Percentiles rank a stretch among this genome's conserved stretches.
These are phyloP conservation scores for Tribolium freemani DNA, from an alignment of 2,888 invertebrate species.

Conservation along the genomic window DNA sequence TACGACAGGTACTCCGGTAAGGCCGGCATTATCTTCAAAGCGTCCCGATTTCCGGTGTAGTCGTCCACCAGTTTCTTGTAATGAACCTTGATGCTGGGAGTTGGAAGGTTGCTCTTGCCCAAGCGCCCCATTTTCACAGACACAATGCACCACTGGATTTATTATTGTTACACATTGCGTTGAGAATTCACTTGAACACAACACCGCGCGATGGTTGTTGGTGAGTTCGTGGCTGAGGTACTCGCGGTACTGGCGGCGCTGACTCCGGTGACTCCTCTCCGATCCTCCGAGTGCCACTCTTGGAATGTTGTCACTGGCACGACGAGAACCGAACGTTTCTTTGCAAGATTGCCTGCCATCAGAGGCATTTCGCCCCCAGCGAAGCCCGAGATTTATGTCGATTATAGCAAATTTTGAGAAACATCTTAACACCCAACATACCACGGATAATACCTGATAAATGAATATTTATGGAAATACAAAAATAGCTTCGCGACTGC, in stretches of 20 bases:
- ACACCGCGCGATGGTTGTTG: constrained; percentile 5
- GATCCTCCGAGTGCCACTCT: constrained; percentile 51
- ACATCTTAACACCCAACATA: not conserved
- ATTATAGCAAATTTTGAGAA: not conserved
- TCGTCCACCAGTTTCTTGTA: constrained; percentile 74
- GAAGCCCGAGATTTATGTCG: not conserved
- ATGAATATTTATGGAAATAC: not conserved
- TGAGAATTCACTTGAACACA: not conserved
- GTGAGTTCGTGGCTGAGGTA: constrained; percentile 43
- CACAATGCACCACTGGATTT: constrained; percentile 25
- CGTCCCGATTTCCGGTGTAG: constrained; percentile 64
- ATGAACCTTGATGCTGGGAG: constrained; percentile 72
- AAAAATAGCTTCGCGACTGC: not conserved
- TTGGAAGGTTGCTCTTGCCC: constrained; percentile 66
- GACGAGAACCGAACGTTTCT: constrained; percentile 58
- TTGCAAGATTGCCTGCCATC: constrained; percentile 32
- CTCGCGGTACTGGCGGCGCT: constrained; percentile 47
- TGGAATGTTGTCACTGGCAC: constrained; percentile 66
- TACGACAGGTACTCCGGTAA: constrained; percentile 73
- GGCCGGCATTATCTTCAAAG: constrained; percentile 69
- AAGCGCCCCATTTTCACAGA: constrained; percentile 70
- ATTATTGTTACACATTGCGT: constrained; percentile 36
- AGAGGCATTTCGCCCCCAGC: not conserved
- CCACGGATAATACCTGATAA: not conserved
- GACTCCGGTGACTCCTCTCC: constrained; percentile 45